Evolutionary conservation across 2,888 invertebrate genomes (phyloP), one percentile per base, ranked within the genome.

Genomic region (Drosophila niveifrons): DNA sequence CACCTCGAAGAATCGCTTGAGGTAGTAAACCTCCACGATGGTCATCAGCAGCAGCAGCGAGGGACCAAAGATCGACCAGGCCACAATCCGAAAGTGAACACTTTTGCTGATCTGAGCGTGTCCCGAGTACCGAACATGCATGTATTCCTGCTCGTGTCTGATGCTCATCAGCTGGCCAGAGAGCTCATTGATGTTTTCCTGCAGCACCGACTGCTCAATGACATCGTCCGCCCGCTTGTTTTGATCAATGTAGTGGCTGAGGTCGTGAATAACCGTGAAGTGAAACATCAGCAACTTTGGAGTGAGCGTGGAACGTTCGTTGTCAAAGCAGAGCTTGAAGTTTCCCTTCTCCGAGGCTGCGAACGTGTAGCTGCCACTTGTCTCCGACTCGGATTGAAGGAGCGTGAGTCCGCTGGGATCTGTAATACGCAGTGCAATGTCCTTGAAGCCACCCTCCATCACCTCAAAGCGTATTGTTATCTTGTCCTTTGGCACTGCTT

Each of bases 1-100:
- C 7, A 90, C 83, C 58, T 86, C 85, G 9, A 86, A 86, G 80
- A 90, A 90, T 1, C 78, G 80, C 72, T 86, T 90, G 1, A 86
- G 59, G 7, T 90, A 86, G 46, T 88, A 82, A 6, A 90, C 50
- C 61, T 86, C 87, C 3, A 64, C 2, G 0, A 80, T 0, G 15
- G 89, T 69, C 78, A 73, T 67, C 0, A 48, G 2, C 6, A 86
- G 50, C 11, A 90, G 44, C 18, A 90, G 13, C 0, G 75, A 46
- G 1, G 85, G 75, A 0, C 71, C 70, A n/a, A 90, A 83, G 4
- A 86, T 43, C 2, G 86, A 76, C 85, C 85, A 86, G 28, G 52
- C 56, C 1, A 78, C 13, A 3, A 86, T 39, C 6, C 90, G 81
- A 7, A 71, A 62, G 15, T 90, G 78, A 0, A 78, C 87, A 18